Evolutionary conservation across 2,888 invertebrate species (phyloP).

Genomic region (Brachyopa scutellaris): DNA sequence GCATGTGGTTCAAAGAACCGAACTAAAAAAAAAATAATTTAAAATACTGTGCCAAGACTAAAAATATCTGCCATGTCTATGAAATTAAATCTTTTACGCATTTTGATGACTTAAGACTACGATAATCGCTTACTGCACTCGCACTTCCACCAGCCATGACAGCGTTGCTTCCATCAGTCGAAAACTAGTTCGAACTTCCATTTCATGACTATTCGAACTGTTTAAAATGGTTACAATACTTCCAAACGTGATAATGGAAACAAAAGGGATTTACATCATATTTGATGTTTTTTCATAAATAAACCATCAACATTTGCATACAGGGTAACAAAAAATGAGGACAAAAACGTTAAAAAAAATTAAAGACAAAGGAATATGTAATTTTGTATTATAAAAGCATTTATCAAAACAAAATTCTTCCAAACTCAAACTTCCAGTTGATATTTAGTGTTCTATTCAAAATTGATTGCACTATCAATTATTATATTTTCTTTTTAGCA

Average conservation of each 20-base stretch:
- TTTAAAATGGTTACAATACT: too few relatives aligned
- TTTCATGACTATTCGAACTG: too few relatives aligned
- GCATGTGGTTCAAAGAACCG: too few relatives aligned
- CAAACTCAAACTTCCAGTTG: slow-evolving; percentile 60
- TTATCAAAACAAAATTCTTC: slow-evolving; percentile 60
- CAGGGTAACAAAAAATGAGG: neutral
- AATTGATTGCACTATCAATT: slow-evolving; percentile 17
- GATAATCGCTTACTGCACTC: too few relatives aligned
- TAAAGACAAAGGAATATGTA: slow-evolving; percentile 14
- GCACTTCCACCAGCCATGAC: too few relatives aligned
- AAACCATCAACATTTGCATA: slow-evolving; percentile 12
- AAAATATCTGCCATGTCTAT: too few relatives aligned
- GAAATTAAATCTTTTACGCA: too few relatives aligned
- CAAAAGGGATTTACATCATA: neutral
- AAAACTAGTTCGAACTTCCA: neutral
- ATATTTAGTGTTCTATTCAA: slow-evolving; percentile 15
- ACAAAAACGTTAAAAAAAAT: neutral
- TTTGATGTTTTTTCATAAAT: slow-evolving; percentile 18
- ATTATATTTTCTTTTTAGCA: slow-evolving; percentile 37
- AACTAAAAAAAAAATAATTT: too few relatives aligned
- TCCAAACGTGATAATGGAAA: slow-evolving; percentile 5
- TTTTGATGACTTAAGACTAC: too few relatives aligned
- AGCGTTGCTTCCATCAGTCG: neutral
- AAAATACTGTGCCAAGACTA: too few relatives aligned
- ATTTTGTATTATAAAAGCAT: slow-evolving; percentile 22